These are phyloP conservation scores for Macaria liturata DNA, from an alignment of 2,888 invertebrate species.

Conservation along the genomic window DNA sequence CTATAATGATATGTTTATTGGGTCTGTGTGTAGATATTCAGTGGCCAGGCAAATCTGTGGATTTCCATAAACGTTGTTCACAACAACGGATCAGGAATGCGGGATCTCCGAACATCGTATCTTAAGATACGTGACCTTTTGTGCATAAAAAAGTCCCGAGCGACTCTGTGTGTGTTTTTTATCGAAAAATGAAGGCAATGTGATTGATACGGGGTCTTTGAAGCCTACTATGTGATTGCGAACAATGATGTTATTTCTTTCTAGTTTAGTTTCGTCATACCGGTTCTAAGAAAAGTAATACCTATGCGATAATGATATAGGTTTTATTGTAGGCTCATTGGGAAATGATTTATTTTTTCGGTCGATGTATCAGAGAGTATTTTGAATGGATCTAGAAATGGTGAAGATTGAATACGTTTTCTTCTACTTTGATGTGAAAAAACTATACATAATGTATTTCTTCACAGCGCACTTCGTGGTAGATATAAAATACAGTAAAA, in stretches of 20 bases:
- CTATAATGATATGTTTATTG: too few species aligned
- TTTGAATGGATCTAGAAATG: conserved; percentile 12
- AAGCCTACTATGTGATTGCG: background rate
- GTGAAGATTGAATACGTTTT: conserved; percentile 9
- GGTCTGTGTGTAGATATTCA: conserved; percentile 1
- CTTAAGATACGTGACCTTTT: conserved; percentile 70
- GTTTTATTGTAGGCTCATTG: background rate
- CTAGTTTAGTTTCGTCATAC: too few species aligned
- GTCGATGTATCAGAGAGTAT: conserved; percentile 26
- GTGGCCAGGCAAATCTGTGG: conserved; percentile 22
- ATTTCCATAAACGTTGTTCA: conserved; percentile 64
- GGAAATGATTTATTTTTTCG: conserved; percentile 59
- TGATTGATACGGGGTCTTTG: conserved; percentile 67
- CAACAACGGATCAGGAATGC: conserved; percentile 59
- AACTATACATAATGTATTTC: too few species aligned
- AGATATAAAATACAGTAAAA: too few species aligned
- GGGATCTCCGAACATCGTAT: conserved; percentile 67
- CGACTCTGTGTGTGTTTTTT: conserved; percentile 53
- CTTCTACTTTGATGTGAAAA: too few species aligned
- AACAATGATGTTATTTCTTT: too few species aligned
- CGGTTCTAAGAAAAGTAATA: too few species aligned
- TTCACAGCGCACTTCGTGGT: too few species aligned
- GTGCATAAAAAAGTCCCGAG: conserved; percentile 63
- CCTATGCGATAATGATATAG: too few species aligned
- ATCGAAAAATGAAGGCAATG: conserved; percentile 57